A percentile compares a stretch with the other conserved stretches of the same genome.
Evolutionary conservation across 1,140 invertebrate genomes (phyloP).

Genomic region (Drosophila ficusphila): DNA sequence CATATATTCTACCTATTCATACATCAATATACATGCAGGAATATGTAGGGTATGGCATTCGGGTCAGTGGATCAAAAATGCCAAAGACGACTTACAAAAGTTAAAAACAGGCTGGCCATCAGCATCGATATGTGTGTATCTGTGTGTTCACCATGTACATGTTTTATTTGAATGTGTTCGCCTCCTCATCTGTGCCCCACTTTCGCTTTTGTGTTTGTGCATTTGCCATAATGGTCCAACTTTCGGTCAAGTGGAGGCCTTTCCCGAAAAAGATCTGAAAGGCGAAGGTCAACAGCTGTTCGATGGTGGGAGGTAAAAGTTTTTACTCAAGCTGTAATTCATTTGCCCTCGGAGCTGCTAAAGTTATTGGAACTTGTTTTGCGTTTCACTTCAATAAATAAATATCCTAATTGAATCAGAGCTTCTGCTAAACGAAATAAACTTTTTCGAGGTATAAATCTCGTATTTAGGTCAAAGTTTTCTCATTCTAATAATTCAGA

Average conservation of each 20-base stretch:
- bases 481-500: not conserved
- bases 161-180: not conserved
- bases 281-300: constrained; percentile 39
- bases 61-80: constrained; percentile 75
- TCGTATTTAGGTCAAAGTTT: not conserved
- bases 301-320: constrained; percentile 18
- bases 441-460: constrained; percentile 1
- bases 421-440: not conserved
- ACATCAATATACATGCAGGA: constrained; percentile 27
- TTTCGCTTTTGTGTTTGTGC: constrained; percentile 56
- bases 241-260: constrained; percentile 52
- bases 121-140: constrained; percentile 14
- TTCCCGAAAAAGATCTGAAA: constrained; percentile 1
- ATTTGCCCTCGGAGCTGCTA: not conserved
- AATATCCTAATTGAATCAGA: constrained; percentile 1
- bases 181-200: constrained; percentile 44
- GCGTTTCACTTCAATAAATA: constrained; percentile 17
- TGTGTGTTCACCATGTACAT: not conserved
- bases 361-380: constrained; percentile 1
- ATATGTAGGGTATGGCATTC: constrained; percentile 31
- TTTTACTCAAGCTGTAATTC: constrained; percentile 1
- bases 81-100: constrained; percentile 70
- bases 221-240: constrained; percentile 33
- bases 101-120: constrained; percentile 47
- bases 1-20: constrained; percentile 17